Evolutionary conservation across 2,888 invertebrate species (phyloP), one percentile per base, ranked within the genome.

Genomic region (Bombylius discolor): DNA sequence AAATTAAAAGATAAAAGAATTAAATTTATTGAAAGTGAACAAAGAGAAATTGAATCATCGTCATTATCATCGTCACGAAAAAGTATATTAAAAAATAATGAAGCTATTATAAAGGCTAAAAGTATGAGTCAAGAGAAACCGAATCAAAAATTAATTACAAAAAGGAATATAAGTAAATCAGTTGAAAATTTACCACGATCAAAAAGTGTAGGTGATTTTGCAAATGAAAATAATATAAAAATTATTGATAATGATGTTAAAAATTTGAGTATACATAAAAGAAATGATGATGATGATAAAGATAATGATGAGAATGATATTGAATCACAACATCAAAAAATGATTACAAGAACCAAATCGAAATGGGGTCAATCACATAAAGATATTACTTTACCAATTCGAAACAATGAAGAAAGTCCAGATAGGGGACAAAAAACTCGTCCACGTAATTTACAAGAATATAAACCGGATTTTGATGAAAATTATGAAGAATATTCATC

Each of bases 171-270:
- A 1, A 59, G 57, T 47, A 59, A 59, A 46, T 59, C 59, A 4
- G 52, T 57, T 13, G 59, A 59, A 45, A 59, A 59, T 54, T 49
- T 59, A 50, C 49, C 47, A 49, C 33, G 49, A n/a, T 32, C 32
- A 23, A 46, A 44, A 44, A 55, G 60, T 39, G 55, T 52, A 33
- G 58, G 53, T 44, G 61, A 57, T 11, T 56, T 52, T 47, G 53
- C 55, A 23, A 59, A 62, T 39, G 61, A 63, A 7, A 55, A 58
- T 45, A 49, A 39, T 5, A 57, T 63, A 8, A 59, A 61, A 31
- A 59, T 62, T 47, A 63, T 63, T 31, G 63, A 60, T 36, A 62
- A 64, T 50, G 57, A 62, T 53, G 62, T 63, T 32, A 58, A 60
- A 32, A 58, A 59, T 49, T 57, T 63, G 49, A 52, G 44, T 34